These are phyloP conservation scores for Colletes latitarsis DNA, from an alignment of 1,140 invertebrate species.

Conservation along the genomic window DNA sequence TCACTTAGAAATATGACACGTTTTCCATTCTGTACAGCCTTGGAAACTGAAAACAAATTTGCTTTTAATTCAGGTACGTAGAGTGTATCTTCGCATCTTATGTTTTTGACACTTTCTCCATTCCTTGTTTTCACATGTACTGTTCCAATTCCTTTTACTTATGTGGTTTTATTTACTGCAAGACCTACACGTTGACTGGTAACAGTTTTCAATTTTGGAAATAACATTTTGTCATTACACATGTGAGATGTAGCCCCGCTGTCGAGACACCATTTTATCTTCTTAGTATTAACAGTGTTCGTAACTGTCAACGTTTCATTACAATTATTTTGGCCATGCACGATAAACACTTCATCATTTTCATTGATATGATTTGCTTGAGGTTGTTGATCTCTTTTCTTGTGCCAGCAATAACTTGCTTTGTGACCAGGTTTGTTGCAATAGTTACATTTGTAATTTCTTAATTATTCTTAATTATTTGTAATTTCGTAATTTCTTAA, in stretches of 20 bases:
- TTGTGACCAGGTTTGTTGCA: no score
- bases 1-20: background rate
- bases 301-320: no score
- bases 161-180: constrained; percentile 32
- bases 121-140: background rate
- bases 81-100: constrained; percentile 25
- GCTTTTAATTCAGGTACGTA: constrained; percentile 40
- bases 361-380: no score
- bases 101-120: background rate
- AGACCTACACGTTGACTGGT: constrained; percentile 19
- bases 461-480: no score
- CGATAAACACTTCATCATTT: no score
- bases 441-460: no score
- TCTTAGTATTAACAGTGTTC: no score
- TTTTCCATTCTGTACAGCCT: background rate
- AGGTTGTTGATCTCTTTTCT: no score
- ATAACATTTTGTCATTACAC: constrained; percentile 26
- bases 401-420: no score
- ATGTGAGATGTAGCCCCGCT: constrained; percentile 30
- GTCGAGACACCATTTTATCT: constrained; percentile 16
- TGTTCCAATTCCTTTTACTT: constrained; percentile 23
- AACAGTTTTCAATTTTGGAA: constrained; percentile 12
- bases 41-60: constrained; percentile 35
- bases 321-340: no score
- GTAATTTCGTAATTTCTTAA: no score